Conservation (phyloP, 2,888 invertebrate species). For the Microchrysa polita region DNA sequence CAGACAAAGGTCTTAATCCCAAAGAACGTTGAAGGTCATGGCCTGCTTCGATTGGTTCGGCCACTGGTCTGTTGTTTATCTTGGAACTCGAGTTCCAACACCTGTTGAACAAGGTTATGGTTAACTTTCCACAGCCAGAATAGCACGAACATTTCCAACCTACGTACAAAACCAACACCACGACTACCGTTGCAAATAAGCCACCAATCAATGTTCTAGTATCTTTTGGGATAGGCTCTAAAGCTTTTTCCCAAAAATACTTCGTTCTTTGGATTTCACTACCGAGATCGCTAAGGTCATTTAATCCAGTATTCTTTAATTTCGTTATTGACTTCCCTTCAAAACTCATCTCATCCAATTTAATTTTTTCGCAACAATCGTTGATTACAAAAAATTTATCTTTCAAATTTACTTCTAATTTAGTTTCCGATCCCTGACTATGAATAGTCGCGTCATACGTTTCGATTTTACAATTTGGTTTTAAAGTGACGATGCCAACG, state of each 20-base stretch:
- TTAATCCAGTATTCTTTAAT: conserved; percentile 9
- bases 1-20: background rate
- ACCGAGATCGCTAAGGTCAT: background rate
- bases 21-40: background rate
- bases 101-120: background rate
- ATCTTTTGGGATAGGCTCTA: background rate
- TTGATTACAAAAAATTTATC: background rate
- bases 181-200: background rate
- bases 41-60: too few species aligned
- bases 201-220: background rate
- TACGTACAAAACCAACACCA: background rate
- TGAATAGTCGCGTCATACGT: conserved; percentile 14
- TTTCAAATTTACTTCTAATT: background rate
- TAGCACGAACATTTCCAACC: conserved; percentile 2
- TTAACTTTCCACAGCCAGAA: background rate
- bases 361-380: conserved; percentile 14
- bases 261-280: background rate
- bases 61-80: too few species aligned
- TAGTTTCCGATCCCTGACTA: background rate
- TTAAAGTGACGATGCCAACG: background rate
- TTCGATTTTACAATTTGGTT: conserved; percentile 1
- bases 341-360: background rate
- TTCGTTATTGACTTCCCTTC: background rate
- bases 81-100: background rate
- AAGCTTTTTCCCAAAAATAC: conserved; percentile 1